Conservation (phyloP, 1,140 invertebrate species). For the Megathymus violae region DNA sequence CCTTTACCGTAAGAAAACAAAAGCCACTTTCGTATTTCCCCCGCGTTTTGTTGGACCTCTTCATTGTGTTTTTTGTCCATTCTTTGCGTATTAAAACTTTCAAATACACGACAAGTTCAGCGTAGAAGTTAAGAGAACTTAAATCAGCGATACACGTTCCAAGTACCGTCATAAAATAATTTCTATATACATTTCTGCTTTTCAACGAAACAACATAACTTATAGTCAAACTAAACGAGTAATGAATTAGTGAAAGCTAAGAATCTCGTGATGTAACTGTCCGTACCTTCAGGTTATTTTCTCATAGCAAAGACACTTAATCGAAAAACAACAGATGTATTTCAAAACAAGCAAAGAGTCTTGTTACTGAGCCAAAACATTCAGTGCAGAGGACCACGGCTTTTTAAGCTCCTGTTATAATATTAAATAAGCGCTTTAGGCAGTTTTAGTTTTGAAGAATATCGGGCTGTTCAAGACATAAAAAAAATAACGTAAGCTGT, state of each 20-base stretch:
- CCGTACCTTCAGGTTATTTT: conserved; percentile 14
- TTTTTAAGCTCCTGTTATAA: too few species aligned
- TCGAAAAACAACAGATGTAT: conserved; percentile 38
- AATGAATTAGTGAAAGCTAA: neutral
- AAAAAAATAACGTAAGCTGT: too few species aligned
- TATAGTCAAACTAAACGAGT: neutral
- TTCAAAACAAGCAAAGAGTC: conserved; percentile 16
- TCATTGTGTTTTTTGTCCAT: conserved; percentile 9
- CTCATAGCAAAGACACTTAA: conserved; percentile 33
- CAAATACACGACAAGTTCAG: conserved; percentile 27
- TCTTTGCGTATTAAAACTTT: conserved; percentile 20
- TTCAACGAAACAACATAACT: neutral
- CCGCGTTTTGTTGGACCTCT: conserved; percentile 2
- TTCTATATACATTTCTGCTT: neutral
- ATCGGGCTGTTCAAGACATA: too few species aligned
- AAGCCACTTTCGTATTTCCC: conserved; percentile 4
- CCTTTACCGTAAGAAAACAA: conserved; percentile 4
- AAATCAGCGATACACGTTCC: neutral
- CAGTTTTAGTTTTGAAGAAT: too few species aligned
- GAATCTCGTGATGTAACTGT: neutral
- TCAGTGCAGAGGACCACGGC: neutral
- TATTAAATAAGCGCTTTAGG: too few species aligned
- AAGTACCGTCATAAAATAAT: neutral
- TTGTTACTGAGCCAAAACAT: conserved; percentile 19
- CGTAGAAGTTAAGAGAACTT: conserved; percentile 20